These are phyloP conservation scores for Ceyx margarethae DNA, from an alignment of 2,113 vertebrate genomes.

Conservation along the genomic window DNA sequence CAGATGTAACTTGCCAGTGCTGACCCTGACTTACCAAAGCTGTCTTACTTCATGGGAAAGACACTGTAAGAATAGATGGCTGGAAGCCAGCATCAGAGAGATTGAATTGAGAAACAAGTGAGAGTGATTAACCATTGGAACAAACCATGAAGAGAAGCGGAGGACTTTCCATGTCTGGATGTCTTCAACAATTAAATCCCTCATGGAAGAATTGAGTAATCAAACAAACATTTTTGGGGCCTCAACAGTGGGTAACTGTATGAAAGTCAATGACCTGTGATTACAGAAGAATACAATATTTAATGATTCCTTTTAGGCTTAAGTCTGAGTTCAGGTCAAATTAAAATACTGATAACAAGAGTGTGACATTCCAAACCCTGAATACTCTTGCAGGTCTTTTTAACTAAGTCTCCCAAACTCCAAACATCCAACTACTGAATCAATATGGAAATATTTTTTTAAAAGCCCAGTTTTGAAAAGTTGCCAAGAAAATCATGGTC, in stretches of 20 bases:
- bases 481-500: not conserved
- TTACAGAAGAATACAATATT: not conserved
- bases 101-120: constrained; percentile 29
- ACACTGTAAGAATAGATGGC: not conserved
- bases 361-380: not conserved
- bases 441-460: not conserved
- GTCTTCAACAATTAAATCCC: constrained; percentile 38
- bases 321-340: not conserved
- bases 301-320: not conserved
- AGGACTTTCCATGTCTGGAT: not conserved
- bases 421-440: accelerated
- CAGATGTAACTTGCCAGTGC: accelerated
- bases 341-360: not conserved
- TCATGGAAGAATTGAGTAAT: constrained; percentile 28
- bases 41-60: not conserved
- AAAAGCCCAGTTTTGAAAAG: not conserved
- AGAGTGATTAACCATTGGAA: constrained; percentile 22
- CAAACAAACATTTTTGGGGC: not conserved
- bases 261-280: not conserved
- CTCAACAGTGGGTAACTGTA: not conserved
- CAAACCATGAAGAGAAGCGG: not conserved
- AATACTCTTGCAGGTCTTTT: not conserved
- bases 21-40: not conserved
- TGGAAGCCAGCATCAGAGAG: not conserved
- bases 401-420: not conserved